Percentiles rank a stretch among this genome's conserved stretches.
Conservation (phyloP, 2,797 vertebrate species). For the Catamblyrhynchus diadema region DNA sequence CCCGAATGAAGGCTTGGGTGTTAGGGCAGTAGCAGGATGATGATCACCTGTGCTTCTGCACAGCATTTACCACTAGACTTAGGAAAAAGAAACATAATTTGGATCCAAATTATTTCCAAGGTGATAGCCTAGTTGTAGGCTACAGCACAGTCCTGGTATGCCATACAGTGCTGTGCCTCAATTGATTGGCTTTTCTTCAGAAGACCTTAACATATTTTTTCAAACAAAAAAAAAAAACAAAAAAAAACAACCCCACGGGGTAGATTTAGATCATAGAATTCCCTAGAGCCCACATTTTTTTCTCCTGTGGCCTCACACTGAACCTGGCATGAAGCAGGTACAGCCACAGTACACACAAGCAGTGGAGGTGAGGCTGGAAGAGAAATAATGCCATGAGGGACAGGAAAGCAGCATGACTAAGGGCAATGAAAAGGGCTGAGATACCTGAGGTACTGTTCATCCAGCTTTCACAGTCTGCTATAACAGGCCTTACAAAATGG, state of each 20-base stretch:
- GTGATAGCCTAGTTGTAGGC: not conserved
- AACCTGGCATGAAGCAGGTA: not conserved
- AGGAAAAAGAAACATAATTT: not conserved
- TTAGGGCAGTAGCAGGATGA: not conserved
- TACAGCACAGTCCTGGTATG: not conserved
- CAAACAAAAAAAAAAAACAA: not conserved
- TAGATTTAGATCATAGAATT: not conserved
- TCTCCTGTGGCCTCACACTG: not conserved
- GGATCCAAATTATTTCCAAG: not conserved
- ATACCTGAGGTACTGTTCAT: not conserved
- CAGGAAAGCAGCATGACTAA: not conserved
- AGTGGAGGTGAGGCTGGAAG: not conserved
- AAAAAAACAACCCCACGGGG: rapidly evolving
- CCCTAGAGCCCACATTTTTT: not conserved
- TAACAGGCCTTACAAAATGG: not conserved
- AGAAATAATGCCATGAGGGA: not conserved
- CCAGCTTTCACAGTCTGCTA: not conserved
- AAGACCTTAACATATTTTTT: not conserved
- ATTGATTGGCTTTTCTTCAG: not conserved
- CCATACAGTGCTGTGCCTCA: not conserved
- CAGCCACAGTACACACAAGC: not conserved
- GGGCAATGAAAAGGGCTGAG: not conserved
- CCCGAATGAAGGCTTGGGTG: not conserved
- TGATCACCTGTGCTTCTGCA: not conserved
- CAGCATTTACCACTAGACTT: not conserved